These are phyloP conservation scores for Crotalus viridis DNA, from an alignment of 2,113 vertebrate genomes.

Conservation along the genomic window DNA sequence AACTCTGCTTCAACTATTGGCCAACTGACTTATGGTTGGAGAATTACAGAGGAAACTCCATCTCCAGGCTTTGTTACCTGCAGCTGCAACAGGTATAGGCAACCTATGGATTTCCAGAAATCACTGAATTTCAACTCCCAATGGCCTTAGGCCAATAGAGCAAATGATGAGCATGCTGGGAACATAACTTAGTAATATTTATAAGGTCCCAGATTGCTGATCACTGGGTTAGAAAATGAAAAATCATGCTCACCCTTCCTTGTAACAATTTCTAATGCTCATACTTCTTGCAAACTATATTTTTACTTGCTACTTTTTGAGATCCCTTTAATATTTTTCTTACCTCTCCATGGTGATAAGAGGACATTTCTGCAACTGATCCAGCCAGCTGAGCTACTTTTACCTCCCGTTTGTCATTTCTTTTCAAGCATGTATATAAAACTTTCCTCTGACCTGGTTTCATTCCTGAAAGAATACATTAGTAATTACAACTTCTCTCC, in stretches of 20 bases:
- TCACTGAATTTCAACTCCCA: background rate
- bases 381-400: constrained; percentile 97
- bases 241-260: background rate
- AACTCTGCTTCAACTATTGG: too few species aligned
- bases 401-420: constrained; percentile 95
- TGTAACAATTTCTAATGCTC: background rate
- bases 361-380: constrained; percentile 97
- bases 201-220: background rate
- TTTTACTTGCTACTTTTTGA: background rate
- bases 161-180: background rate
- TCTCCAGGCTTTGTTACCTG: too few species aligned
- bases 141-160: background rate
- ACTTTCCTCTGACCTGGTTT: constrained; percentile 98
- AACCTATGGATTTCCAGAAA: background rate
- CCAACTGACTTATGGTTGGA: background rate
- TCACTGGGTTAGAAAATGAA: background rate
- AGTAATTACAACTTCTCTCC: background rate
- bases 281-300: background rate
- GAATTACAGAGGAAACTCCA: background rate
- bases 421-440: constrained; percentile 90
- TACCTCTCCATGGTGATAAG: constrained; percentile 98
- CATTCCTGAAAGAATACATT: constrained; percentile 74
- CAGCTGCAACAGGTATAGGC: background rate
- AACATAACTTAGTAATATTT: background rate
- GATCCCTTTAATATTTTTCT: constrained; percentile 15